Conservation (phyloP, 2,797 vertebrate species). For the Furcifer pardalis region DNA sequence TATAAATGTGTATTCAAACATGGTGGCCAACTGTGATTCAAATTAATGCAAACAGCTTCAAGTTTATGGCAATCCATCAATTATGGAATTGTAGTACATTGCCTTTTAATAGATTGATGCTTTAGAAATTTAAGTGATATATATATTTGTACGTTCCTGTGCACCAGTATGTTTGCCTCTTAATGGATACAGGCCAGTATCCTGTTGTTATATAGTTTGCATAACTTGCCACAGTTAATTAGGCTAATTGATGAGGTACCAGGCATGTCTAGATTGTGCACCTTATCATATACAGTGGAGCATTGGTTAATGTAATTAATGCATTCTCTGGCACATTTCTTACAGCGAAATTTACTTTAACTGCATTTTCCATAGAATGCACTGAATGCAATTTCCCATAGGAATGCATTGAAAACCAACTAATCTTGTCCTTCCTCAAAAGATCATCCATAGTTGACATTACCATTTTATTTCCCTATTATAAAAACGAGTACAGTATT, state of each 20-base stretch:
- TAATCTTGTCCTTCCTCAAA: not conserved
- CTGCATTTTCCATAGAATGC: too few relatives aligned
- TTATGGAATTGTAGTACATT: not conserved
- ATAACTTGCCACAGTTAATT: too few relatives aligned
- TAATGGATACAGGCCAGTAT: not conserved
- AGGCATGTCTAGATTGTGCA: too few relatives aligned
- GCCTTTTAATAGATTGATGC: not conserved
- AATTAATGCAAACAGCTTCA: not conserved
- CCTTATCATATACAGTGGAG: too few relatives aligned
- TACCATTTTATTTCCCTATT: not conserved
- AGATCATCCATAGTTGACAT: not conserved
- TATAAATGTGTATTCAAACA: not conserved
- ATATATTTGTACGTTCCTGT: not conserved
- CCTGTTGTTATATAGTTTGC: too few relatives aligned
- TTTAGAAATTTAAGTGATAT: not conserved
- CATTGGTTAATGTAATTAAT: too few relatives aligned
- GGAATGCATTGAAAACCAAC: too few relatives aligned
- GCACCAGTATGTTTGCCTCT: not conserved
- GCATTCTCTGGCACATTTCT: too few relatives aligned
- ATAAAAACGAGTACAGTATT: too few relatives aligned
- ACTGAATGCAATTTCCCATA: too few relatives aligned
- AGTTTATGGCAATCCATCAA: not conserved
- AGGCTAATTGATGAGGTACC: too few relatives aligned
- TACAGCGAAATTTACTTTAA: too few relatives aligned
- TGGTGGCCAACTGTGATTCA: not conserved